These are phyloP conservation scores for Parnassius orleans DNA, from an alignment of 2,888 invertebrate species.

Conservation along the genomic window DNA sequence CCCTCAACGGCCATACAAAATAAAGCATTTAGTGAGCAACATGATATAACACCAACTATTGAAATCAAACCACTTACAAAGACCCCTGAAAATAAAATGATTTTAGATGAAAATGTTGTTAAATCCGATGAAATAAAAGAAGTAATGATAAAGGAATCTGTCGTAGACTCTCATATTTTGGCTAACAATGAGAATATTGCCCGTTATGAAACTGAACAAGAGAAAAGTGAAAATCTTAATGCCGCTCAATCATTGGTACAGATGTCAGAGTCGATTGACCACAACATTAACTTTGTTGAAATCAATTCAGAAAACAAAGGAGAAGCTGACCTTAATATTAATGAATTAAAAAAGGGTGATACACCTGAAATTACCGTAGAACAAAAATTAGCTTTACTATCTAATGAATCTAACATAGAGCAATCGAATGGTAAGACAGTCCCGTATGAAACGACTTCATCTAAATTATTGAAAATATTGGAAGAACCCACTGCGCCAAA, in stretches of 20 bases:
- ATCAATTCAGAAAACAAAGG: slow-evolving; percentile 44
- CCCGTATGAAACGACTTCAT: slow-evolving; percentile 67
- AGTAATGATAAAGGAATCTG: neutral
- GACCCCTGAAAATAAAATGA: slow-evolving; percentile 12
- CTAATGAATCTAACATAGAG: slow-evolving; percentile 50
- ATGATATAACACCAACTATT: slow-evolving; percentile 9
- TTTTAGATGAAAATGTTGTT: slow-evolving; percentile 39
- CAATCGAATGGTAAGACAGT: slow-evolving; percentile 40
- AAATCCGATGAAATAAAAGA: slow-evolving; percentile 26
- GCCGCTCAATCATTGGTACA: slow-evolving; percentile 76
- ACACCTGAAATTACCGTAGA: slow-evolving; percentile 38
- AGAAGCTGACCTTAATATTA: slow-evolving; percentile 30
- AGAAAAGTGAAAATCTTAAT: slow-evolving; percentile 72
- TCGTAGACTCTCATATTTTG: neutral
- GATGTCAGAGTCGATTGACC: slow-evolving; percentile 73
- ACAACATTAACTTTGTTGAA: slow-evolving; percentile 55
- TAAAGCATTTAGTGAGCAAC: slow-evolving; percentile 43
- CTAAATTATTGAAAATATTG: slow-evolving; percentile 80
- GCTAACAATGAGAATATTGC: slow-evolving; percentile 36
- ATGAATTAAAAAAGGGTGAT: slow-evolving; percentile 25
- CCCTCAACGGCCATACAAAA: slow-evolving; percentile 65
- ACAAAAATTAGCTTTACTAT: slow-evolving; percentile 48
- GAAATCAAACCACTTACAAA: slow-evolving; percentile 31
- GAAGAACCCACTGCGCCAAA: slow-evolving; percentile 70
- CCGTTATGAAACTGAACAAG: slow-evolving; percentile 70